Base-by-base conservation (phyloP, 2,888 invertebrate species). In the Cephus rjabovi region DNA sequence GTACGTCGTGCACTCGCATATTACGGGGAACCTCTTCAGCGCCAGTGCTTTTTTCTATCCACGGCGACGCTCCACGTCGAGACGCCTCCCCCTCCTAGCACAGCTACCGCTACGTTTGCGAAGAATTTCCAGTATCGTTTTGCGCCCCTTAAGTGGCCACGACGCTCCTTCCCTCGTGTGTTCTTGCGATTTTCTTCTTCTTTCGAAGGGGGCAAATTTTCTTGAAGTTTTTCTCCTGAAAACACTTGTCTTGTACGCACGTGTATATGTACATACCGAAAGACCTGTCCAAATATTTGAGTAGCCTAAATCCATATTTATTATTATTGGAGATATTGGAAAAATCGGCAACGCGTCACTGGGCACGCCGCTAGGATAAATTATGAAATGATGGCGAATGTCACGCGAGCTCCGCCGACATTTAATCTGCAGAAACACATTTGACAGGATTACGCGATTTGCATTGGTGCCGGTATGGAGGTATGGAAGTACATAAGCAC, bases 371-470 rank as follows among this genome's bases (percentile, higher is more conserved):
- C 23, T 56, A 56, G 23, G 56, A 23, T 23, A 56, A 56, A 56
- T 56, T 56, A 56, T 56, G 2, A 23, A 56, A 23, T 6, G 56
- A 2, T 23, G 23, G 23, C 2, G 9, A 56, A 23, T 23, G 56
- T 56, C 9, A 23, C 23, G 56, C 23, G 9, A 56, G 23, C 6
- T 56, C 23, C 0, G 56, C 15, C 9, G 79, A 80, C 73, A 75
- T 82, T 82, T 80, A 81, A 82, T 82, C 81, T 80, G 78, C 79
- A 76, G 37, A 75, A 73, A 31, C 73, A 71, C 35, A 71, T 31
- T 23, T 76, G 37, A 40, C 30, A 71, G 56, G 35, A 73, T 76
- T 23, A 35, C 15, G 35, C 6, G 76, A 68, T 30, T 34, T 69
- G 35, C n/a, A 76, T 40, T 70, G 30, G 77, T 74, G 75, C 76